Percentiles rank a stretch among this genome's conserved stretches.
These are phyloP conservation scores for Syngnathus acus DNA, from an alignment of 2,797 vertebrate species.

Conservation along the genomic window DNA sequence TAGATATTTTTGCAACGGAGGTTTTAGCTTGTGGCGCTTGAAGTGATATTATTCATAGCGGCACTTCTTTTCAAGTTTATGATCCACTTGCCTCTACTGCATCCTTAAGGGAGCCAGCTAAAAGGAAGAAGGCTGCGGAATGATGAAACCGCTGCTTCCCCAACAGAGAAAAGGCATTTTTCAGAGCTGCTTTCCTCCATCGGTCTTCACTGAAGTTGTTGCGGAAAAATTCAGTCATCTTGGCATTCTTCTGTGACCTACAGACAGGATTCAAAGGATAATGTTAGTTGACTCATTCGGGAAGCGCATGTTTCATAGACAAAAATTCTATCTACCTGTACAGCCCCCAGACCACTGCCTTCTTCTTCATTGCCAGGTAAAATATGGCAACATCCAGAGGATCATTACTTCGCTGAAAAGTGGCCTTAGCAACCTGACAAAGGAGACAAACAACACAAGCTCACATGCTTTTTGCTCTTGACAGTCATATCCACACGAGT, in stretches of 20 bases:
- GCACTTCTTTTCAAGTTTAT: constrained; percentile 10
- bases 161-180: constrained; percentile 95
- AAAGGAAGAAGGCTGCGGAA: constrained; percentile 93
- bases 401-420: constrained; percentile 89
- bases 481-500: not conserved
- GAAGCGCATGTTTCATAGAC: not conserved
- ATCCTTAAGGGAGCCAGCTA: constrained; percentile 93
- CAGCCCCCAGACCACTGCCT: constrained; percentile 94
- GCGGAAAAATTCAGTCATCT: constrained; percentile 96
- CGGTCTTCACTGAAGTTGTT: constrained; percentile 95
- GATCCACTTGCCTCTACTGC: constrained; percentile 87
- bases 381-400: constrained; percentile 95
- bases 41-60: not conserved
- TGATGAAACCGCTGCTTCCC: constrained; percentile 98
- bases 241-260: constrained; percentile 87
- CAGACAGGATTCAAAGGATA: not conserved
- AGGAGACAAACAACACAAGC: constrained; percentile 19
- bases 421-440: constrained; percentile 88
- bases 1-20: not conserved
- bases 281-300: not conserved
- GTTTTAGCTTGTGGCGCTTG: not conserved
- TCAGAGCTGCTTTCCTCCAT: constrained; percentile 94
- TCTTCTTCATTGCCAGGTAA: constrained; percentile 96
- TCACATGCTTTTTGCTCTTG: not conserved
- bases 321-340: constrained; percentile 77